Evolutionary conservation across 2,797 vertebrate genomes (phyloP), one percentile per base, ranked within the genome.

Genomic region (Bradypus variegatus): DNA sequence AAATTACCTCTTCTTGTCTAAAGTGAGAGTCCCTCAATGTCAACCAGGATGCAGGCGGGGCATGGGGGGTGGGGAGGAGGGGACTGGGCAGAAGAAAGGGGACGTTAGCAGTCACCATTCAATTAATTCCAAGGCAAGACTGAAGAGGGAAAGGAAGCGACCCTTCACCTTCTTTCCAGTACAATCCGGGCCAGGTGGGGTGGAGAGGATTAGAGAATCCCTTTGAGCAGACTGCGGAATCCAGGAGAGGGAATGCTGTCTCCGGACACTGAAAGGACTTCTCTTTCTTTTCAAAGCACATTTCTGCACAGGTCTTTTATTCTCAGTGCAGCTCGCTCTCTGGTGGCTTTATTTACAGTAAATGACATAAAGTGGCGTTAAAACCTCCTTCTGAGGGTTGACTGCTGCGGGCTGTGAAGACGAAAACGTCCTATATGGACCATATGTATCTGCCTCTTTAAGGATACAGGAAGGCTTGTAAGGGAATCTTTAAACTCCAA

Each of bases 261-360:
- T 50, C 69, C 31, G 1, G 14, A 16, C 8, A 45, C 55, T 29
- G 41, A 21, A 60, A 70, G 25, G 29, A 14, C 77, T 73, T 64
- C 23, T 45, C 6, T 79, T 18, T 50, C 36, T 75, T 60, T 48
- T 27, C 64, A 53, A 45, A 23, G 9, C 78, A 50, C 53, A 15
- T 90, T 72, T 75, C 69, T 55, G 67, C 36, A 4, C 12, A 38
- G 13, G 79, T 72, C 70, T 78, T 78, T 53, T 55, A 78, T 91
- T 88, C 89, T 91, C 70, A 70, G 45, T 7, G 58, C 86, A 53
- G 77, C 62, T 89, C 33, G 33, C 86, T 89, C 88, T 48, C 87
- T 83, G 65, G 79, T 75, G 82, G 85, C 81, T 95, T 78, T 73
- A 88, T 89, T 92, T 77, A 36, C 67, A 60, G 62, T 41, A 81